Evolutionary conservation across 1,140 invertebrate species (phyloP).

Genomic region (Conus betulinus): DNA sequence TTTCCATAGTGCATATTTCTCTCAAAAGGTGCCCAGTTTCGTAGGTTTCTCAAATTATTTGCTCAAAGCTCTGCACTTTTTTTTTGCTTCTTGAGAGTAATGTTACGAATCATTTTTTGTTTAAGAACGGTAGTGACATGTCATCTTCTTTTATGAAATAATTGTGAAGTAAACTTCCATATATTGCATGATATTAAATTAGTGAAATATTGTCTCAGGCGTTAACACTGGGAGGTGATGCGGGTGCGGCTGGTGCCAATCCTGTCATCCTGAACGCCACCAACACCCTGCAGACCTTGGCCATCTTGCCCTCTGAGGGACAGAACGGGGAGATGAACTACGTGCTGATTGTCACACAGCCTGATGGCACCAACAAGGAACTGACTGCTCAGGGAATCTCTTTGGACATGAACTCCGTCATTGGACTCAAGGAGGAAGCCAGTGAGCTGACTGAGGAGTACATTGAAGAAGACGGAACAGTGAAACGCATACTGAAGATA

Average conservation of each 20-base stretch:
- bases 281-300: conserved; percentile 86
- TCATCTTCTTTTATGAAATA: no score
- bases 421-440: conserved; percentile 76
- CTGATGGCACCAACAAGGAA: conserved; percentile 72
- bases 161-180: no score
- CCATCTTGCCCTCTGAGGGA: conserved; percentile 88
- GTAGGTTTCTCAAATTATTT: no score
- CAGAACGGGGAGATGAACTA: conserved; percentile 87
- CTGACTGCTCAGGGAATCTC: conserved; percentile 68
- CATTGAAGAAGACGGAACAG: conserved; percentile 79
- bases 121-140: no score
- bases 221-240: conserved; percentile 37
- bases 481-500: conserved; percentile 77
- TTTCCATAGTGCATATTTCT: no score
- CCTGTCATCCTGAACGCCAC: conserved; percentile 51
- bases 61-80: no score
- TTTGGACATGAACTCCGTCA: conserved; percentile 77
- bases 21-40: no score
- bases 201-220: not conserved
- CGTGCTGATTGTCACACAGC: conserved; percentile 90
- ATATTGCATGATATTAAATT: no score
- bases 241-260: not conserved
- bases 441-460: conserved; percentile 78
- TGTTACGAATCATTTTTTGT: no score
- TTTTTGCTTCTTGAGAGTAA: no score